These are phyloP conservation scores for Caenorhabditis briggsae DNA, from an alignment of 1,140 invertebrate genomes.

Conservation along the genomic window DNA sequence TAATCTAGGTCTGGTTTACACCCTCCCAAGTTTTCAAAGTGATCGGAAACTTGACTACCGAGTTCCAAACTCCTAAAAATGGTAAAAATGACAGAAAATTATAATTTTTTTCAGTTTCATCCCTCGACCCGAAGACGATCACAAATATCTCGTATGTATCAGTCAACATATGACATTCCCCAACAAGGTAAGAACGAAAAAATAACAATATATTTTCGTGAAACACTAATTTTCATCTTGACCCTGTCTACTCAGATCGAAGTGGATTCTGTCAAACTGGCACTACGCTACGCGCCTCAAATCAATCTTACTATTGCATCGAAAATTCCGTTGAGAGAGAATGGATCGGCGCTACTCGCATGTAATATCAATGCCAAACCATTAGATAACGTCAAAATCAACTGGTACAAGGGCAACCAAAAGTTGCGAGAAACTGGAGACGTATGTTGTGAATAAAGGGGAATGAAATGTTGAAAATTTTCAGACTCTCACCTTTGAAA, in stretches of 20 bases:
- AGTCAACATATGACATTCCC: slow-evolving; percentile 66
- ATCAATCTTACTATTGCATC: slow-evolving; percentile 61
- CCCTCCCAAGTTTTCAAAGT: too few species aligned
- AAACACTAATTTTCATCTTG: too few species aligned
- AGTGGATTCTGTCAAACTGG: slow-evolving; percentile 58
- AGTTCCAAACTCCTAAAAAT: too few species aligned
- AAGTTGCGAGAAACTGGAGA: slow-evolving; percentile 62
- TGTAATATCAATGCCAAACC: slow-evolving; percentile 68
- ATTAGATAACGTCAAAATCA: slow-evolving; percentile 63
- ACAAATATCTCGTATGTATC: slow-evolving; percentile 65
- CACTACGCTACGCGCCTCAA: slow-evolving; percentile 64
- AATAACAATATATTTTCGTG: not conserved
- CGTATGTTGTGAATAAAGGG: slow-evolving; percentile 5
- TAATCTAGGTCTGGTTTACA: too few species aligned
- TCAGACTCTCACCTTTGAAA: slow-evolving; percentile 64
- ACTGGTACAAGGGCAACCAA: slow-evolving; percentile 64
- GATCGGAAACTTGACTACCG: too few species aligned
- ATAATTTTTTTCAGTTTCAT: slow-evolving; percentile 62
- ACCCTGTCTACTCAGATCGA: slow-evolving; percentile 45
- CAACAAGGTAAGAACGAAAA: slow-evolving; percentile 59
- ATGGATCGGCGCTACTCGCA: slow-evolving; percentile 61
- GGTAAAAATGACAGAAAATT: too few species aligned
- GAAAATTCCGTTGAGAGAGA: slow-evolving; percentile 58
- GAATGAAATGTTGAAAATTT: not conserved
- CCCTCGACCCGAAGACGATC: slow-evolving; percentile 64